phyloP scores from a whole-genome alignment of 2,113 vertebrate species.

The Alces alces region DNA sequence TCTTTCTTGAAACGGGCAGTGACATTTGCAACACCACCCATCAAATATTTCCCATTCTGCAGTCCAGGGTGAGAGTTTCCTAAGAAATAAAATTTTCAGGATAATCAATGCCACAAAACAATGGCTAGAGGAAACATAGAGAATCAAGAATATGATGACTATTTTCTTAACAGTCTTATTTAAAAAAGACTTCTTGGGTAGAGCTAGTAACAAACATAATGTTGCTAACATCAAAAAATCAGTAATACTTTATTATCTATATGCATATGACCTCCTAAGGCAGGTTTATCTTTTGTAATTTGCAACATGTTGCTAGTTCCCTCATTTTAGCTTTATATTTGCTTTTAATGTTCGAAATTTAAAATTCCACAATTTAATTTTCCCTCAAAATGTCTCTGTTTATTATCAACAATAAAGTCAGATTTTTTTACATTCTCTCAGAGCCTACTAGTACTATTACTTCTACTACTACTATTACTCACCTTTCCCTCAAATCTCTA shows the following conservation, averaged over 20 bases:
- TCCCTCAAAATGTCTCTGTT: not conserved
- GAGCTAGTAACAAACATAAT: not conserved
- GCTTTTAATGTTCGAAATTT: not conserved
- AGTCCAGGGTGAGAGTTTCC: not conserved
- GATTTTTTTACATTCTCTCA: not conserved
- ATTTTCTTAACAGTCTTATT: not conserved
- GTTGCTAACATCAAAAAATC: not conserved
- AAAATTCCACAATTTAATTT: not conserved
- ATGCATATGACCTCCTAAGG: not conserved
- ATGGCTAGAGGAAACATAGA: not conserved
- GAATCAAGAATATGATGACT: not conserved
- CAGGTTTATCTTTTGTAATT: not conserved
- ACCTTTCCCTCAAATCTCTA: not conserved
- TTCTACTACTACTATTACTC: no score
- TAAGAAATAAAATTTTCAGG: not conserved
- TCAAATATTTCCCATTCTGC: not conserved
- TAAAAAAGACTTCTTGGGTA: not conserved
- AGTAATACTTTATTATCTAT: not conserved
- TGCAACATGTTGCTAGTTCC: not conserved
- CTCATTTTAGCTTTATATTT: not conserved
- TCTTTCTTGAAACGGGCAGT: not conserved
- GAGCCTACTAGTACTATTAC: not conserved
- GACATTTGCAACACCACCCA: not conserved
- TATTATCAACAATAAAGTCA: not conserved
- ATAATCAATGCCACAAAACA: not conserved